These are phyloP conservation scores for Neoseiulus cucumeris DNA, from an alignment of 1,140 invertebrate genomes.

Conservation along the genomic window DNA sequence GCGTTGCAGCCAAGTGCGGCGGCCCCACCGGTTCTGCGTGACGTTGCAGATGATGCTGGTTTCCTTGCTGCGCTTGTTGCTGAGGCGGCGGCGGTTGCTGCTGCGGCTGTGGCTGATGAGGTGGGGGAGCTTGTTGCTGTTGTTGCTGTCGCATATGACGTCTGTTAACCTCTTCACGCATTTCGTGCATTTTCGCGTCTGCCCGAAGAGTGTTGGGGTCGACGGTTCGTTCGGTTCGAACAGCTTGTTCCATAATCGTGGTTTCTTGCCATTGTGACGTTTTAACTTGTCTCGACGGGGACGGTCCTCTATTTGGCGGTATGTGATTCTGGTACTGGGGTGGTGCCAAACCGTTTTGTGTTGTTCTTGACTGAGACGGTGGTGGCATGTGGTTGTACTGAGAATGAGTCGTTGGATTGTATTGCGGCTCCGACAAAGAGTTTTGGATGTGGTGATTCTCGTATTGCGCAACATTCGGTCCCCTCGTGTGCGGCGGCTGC, in stretches of 20 bases:
- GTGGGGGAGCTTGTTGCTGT: constrained; percentile 13
- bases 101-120: constrained; percentile 11
- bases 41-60: constrained; percentile 15
- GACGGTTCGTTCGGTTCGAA: constrained; percentile 25
- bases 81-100: neutral
- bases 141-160: constrained; percentile 37
- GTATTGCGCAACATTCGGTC: neutral
- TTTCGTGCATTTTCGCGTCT: constrained; percentile 55
- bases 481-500: neutral
- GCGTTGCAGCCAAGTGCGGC: constrained; percentile 24
- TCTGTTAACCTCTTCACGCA: constrained; percentile 55
- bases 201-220: constrained; percentile 39
- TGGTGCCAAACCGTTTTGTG: neutral
- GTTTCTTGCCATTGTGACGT: constrained; percentile 7
- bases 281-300: neutral
- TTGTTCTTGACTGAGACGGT: constrained; percentile 10
- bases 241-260: constrained; percentile 8
- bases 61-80: constrained; percentile 1
- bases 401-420: neutral
- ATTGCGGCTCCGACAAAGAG: neutral
- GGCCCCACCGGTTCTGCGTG: neutral
- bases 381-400: neutral
- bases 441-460: neutral
- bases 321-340: constrained; percentile 7
- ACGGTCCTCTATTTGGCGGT: constrained; percentile 11